Conservation (phyloP, 1,140 invertebrate genomes). For the Antheraea pernyi region DNA sequence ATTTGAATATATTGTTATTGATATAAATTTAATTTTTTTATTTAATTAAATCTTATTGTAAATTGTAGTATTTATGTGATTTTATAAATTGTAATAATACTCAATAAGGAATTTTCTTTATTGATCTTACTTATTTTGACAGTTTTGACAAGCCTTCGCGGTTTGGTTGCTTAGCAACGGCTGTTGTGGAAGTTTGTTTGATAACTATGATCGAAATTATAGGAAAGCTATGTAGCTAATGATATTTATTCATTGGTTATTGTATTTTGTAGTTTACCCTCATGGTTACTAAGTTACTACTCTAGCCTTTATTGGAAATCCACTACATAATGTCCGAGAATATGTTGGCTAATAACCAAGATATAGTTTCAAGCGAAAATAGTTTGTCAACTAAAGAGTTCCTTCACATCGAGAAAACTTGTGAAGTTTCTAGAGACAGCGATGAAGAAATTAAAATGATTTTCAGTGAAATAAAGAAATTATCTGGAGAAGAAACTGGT, state of each 20-base stretch:
- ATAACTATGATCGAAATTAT: not conserved
- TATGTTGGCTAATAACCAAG: constrained; percentile 21
- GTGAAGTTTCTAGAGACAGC: constrained; percentile 61
- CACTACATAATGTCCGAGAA: constrained; percentile 29
- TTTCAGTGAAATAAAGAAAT: constrained; percentile 66
- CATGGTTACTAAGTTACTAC: not conserved
- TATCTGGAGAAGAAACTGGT: constrained; percentile 47
- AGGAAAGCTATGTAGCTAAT: not conserved
- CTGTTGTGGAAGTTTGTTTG: constrained; percentile 8
- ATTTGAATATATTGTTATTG: too few relatives aligned
- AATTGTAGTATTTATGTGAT: too few relatives aligned
- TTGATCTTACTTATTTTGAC: too few relatives aligned
- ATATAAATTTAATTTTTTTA: too few relatives aligned
- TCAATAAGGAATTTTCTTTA: too few relatives aligned
- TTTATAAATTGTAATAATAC: too few relatives aligned
- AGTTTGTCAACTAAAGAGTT: constrained; percentile 66
- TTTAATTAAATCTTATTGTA: too few relatives aligned
- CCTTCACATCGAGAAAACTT: constrained; percentile 62
- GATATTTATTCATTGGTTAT: not conserved
- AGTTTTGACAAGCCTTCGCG: not conserved
- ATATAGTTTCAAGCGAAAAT: constrained; percentile 52
- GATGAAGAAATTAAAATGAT: constrained; percentile 73
- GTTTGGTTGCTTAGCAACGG: constrained; percentile 9
- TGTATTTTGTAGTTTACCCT: not conserved
- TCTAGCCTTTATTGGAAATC: not conserved